Evolutionary conservation across 2,113 vertebrate species (phyloP), one percentile per base, ranked within the genome.

Genomic region (Rana temporaria): DNA sequence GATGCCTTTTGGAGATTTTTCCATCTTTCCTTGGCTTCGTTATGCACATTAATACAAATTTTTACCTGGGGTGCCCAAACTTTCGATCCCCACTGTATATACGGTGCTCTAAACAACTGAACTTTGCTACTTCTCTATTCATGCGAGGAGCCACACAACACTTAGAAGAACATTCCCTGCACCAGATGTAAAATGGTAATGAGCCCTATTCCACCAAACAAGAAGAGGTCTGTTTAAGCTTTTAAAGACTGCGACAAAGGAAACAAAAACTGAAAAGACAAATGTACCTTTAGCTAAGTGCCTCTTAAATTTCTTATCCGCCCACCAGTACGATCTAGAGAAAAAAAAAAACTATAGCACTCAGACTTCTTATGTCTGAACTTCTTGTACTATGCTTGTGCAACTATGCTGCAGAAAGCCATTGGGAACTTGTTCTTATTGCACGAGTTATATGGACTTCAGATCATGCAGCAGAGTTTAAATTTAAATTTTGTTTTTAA

Each of bases 201-300:
- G 24, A 24, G 20, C 17, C 22, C 42, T 22, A 56, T 56, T 72
- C 56, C 30, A 72, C 22, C 24, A 56, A 72, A 72, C 38, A 72
- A 55, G 22, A 56, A 72, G 2, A 72, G 48, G 52, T 6, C 69
- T 30, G 69, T 17, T 72, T 4, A 4, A 30, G 52, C 22, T 71
- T 72, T 26, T 53, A 1, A 3, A 52, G 59, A 84, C 57, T 81
- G 30, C 11, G 52, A 42, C 65, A 20, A 38, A 20, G 34, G 59
- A 56, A 85, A 73, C 16, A 7, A 17, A 20, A 65, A 73, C 62
- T 56, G 38, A 3, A 77, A 65, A 72, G 73, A 66, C 67, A 32
- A 59, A 55, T 19, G 57, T 34, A 14, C 57, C 62, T 78, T 79
- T 20, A 79, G 48, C 66, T 70, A 79, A 78, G 59, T 59, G 68